Base-by-base conservation (phyloP, 2,888 invertebrate species). In the Meliscaeva auricollis region DNA sequence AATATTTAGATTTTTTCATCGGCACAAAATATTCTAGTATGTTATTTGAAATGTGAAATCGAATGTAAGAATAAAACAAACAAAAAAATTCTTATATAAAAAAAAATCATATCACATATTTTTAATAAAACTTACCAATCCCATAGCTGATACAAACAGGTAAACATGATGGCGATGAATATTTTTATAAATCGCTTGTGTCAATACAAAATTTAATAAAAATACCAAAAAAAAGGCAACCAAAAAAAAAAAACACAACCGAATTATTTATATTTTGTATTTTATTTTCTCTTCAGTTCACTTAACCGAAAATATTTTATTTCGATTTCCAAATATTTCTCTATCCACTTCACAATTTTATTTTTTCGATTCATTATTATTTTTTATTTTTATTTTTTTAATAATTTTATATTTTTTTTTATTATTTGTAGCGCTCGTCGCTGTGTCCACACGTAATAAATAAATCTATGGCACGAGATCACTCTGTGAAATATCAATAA, bases 121-220 rank as follows among this genome's bases (percentile, higher is more conserved):
- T 46, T 26, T 22, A 60, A 44, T 22, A 41, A 13, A 88, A 91
- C 94, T 94, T 91, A 94, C 94, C 94, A 94, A 90, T 94, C 94
- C 93, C 94, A 94, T 87, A 94, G 92, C 90, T 94, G 94, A 93
- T 94, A 94, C 89, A 94, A 93, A 91, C 94, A 94, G 89, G 94
- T 93, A 90, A 94, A 94, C 94, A 94, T 94, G 89, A 89, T 92
- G 89, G 26, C 58, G 62, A 44, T 50, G 30, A 74, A 44, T 72
- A 44, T 66, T 48, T 62, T 17, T 62, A 60, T 52, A 9, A 22
- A 41, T 41, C 48, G 15, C 38, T 58, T 20, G 7, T 50, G 20
- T 26, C 32, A 50, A 38, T n/a, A n/a, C n/a, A 15, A 69, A 41
- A 13, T n/a, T 30, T 20, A 15, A 32, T 38, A 22, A 17, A n/a